These are phyloP conservation scores for Protosalanx chinensis DNA, from an alignment of 2,797 vertebrate genomes.

Conservation along the genomic window DNA sequence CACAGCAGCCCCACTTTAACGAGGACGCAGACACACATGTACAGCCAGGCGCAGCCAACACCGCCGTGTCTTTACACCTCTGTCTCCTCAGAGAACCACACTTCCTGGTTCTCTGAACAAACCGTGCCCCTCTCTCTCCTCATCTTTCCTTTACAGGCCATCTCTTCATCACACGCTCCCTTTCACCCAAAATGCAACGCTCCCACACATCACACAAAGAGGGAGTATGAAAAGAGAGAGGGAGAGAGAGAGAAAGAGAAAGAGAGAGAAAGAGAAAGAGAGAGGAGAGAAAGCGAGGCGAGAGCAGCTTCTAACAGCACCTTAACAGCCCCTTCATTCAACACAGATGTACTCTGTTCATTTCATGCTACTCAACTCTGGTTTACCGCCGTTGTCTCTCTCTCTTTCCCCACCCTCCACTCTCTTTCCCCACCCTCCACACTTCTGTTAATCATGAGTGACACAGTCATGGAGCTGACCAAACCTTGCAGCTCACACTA, in stretches of 20 bases:
- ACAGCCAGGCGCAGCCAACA: background rate
- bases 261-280: too few species aligned
- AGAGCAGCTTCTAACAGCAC: constrained; percentile 46
- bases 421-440: background rate
- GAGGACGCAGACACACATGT: background rate
- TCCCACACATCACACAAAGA: constrained; percentile 32
- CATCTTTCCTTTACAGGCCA: too few species aligned
- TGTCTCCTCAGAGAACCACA: too few species aligned
- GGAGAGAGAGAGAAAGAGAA: background rate
- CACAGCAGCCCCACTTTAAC: constrained; percentile 42
- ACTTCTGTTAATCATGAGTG: constrained; percentile 45
- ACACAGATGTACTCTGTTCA: constrained; percentile 32
- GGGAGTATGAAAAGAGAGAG: background rate
- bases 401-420: constrained; percentile 9
- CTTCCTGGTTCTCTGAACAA: too few species aligned
- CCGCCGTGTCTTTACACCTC: too few species aligned
- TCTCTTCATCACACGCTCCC: constrained; percentile 21
- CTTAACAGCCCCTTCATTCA: constrained; percentile 50
- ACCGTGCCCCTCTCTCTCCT: too few species aligned
- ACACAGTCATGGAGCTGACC: constrained; percentile 32
- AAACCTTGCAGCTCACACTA: constrained; percentile 25
- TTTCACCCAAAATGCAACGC: constrained; percentile 35
- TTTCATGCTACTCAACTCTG: constrained; percentile 25
- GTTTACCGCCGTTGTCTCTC: background rate
- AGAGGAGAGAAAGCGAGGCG: too few species aligned